phyloP scores from a whole-genome alignment of 2,797 vertebrate genomes.

The Enteromius radiatus region DNA sequence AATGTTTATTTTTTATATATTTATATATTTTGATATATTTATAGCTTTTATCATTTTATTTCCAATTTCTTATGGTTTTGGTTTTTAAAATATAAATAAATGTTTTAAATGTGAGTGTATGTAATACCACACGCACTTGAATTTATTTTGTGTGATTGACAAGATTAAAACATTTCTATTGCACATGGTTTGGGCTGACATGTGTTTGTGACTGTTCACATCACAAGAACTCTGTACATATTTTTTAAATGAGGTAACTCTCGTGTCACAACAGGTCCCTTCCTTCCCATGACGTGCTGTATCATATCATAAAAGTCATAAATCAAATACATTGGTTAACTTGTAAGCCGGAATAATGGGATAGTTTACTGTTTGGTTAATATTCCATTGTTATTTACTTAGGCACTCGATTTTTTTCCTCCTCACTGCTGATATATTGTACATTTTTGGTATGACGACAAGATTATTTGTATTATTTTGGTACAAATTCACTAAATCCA shows the following conservation, averaged over 20 bases:
- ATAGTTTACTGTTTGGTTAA: background rate
- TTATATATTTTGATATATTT: constrained; percentile 16
- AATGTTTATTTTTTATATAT: constrained; percentile 11
- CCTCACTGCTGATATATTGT: background rate
- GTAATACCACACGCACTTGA: background rate
- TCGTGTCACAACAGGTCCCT: background rate
- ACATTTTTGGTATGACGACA: background rate
- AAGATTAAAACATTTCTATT: background rate
- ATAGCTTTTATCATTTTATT: background rate
- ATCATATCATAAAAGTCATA: background rate
- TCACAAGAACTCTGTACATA: background rate
- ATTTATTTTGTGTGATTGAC: background rate
- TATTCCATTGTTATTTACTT: background rate
- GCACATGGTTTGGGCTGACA: background rate
- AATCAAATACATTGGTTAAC: background rate
- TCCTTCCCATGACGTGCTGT: background rate
- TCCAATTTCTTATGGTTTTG: background rate
- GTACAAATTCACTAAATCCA: background rate
- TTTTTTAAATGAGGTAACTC: background rate
- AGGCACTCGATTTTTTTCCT: background rate
- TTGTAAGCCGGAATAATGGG: background rate
- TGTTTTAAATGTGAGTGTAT: background rate
- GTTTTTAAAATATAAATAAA: background rate
- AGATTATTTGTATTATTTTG: background rate
- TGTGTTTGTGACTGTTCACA: background rate